Evolutionary conservation across 2,797 vertebrate species (phyloP).

Genomic region (Coreius guichenoti): DNA sequence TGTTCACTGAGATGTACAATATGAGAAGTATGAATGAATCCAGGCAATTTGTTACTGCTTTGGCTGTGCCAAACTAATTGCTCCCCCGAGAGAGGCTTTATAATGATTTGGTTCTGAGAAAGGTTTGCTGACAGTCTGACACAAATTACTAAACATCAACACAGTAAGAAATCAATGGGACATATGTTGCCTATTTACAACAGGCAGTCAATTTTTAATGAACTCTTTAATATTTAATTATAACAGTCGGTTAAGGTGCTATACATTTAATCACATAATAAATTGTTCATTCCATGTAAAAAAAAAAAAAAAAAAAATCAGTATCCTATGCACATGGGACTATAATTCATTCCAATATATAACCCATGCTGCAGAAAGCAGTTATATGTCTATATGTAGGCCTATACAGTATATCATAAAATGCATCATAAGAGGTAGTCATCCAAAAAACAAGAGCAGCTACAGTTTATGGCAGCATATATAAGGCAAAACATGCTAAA

Average conservation of each 20-base stretch:
- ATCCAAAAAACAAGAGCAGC: conserved; percentile 29
- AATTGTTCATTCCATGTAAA: conserved; percentile 18
- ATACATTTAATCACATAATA: conserved; percentile 22
- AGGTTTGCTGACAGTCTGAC: conserved; percentile 25
- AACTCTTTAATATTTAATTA: conserved; percentile 37
- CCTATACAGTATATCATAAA: conserved; percentile 24
- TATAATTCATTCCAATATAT: conserved; percentile 20
- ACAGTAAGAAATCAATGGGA: conserved; percentile 33
- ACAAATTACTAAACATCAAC: conserved; percentile 14
- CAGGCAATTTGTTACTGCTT: neutral
- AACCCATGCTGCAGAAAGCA: conserved; percentile 30
- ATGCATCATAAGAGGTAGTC: conserved; percentile 50
- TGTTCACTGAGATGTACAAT: neutral
- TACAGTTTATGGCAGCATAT: conserved; percentile 40
- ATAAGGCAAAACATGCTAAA: conserved; percentile 46
- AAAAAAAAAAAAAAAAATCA: conserved; percentile 16
- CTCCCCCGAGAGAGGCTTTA: neutral
- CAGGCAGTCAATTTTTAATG: conserved; percentile 16
- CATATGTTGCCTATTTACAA: conserved; percentile 31
- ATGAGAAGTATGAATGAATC: neutral
- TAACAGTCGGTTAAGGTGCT: conserved; percentile 35
- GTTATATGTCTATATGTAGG: conserved; percentile 4
- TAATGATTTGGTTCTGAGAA: conserved; percentile 30
- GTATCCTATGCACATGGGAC: neutral
- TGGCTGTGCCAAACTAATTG: neutral